These are phyloP conservation scores for Ctenopoma multispine DNA, from an alignment of 2,797 vertebrate species.

Conservation along the genomic window DNA sequence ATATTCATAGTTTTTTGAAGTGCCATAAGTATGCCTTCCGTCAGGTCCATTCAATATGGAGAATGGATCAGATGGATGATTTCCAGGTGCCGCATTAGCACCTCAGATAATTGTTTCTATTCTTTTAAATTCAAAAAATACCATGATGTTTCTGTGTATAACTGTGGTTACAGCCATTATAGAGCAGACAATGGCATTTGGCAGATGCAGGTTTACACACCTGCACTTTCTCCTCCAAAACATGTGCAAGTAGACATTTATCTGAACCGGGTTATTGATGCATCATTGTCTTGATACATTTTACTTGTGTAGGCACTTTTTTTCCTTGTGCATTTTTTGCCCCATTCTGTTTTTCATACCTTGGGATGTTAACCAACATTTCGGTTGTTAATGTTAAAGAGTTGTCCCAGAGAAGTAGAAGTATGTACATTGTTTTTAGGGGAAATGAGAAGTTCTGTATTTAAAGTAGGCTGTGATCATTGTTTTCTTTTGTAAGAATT, in stretches of 20 bases:
- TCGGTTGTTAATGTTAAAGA: neutral
- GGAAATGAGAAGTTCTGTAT: slow-evolving; percentile 2
- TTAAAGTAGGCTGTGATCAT: neutral
- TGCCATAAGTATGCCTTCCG: no score
- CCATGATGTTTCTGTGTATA: no score
- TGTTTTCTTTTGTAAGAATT: slow-evolving; percentile 23
- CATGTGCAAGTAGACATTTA: slow-evolving; percentile 15
- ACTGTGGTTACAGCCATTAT: slow-evolving; percentile 22
- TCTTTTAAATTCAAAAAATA: no score
- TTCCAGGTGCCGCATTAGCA: no score
- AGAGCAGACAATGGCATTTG: slow-evolving; percentile 33
- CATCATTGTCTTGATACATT: slow-evolving; percentile 34
- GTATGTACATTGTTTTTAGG: neutral
- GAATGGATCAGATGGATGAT: neutral
- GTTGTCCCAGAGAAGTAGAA: neutral
- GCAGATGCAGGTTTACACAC: slow-evolving; percentile 37
- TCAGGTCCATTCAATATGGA: no score
- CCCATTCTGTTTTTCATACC: neutral
- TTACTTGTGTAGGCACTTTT: slow-evolving; percentile 22
- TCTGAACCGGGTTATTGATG: slow-evolving; percentile 33
- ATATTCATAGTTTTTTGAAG: no score
- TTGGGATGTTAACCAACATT: slow-evolving; percentile 5
- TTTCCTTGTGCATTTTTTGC: no score
- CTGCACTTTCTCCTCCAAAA: slow-evolving; percentile 30
- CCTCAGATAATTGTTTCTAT: no score